Evolutionary conservation across 2,888 invertebrate genomes (phyloP).

Genomic region (Tachystola acroxantha): DNA sequence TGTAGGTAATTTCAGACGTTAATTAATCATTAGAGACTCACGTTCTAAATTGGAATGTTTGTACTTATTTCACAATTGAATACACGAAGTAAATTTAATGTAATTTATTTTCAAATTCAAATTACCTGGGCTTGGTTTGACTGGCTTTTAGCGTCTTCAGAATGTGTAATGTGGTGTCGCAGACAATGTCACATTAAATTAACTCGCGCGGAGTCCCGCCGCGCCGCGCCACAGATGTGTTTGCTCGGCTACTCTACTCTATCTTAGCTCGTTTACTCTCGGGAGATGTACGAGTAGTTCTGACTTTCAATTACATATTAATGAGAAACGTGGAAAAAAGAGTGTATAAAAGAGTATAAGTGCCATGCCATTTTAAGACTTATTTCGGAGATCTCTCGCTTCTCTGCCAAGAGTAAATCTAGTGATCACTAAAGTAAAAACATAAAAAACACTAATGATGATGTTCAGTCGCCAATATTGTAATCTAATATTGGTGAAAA

Average conservation of each 20-base stretch:
- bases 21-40: too few relatives aligned
- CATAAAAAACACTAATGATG: too few relatives aligned
- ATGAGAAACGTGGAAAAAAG: too few relatives aligned
- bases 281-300: neutral
- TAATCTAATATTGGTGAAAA: too few relatives aligned
- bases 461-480: too few relatives aligned
- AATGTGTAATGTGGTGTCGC: neutral
- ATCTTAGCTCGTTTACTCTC: constrained; percentile 1
- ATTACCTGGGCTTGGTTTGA: neutral
- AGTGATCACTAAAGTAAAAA: too few relatives aligned
- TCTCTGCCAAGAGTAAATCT: too few relatives aligned
- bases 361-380: neutral
- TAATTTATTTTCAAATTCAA: neutral
- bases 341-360: neutral
- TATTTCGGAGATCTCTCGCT: too few relatives aligned
- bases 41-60: too few relatives aligned
- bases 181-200: constrained; percentile 4
- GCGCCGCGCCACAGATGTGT: constrained; percentile 1
- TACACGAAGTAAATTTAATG: neutral
- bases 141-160: neutral
- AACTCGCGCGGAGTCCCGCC: neutral
- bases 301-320: constrained; percentile 3
- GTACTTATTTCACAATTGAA: too few relatives aligned
- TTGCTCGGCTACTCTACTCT: constrained; percentile 1
- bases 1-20: too few relatives aligned